phyloP scores from a whole-genome alignment of 2,113 vertebrate species.

The Aspiorhynchus laticeps region DNA sequence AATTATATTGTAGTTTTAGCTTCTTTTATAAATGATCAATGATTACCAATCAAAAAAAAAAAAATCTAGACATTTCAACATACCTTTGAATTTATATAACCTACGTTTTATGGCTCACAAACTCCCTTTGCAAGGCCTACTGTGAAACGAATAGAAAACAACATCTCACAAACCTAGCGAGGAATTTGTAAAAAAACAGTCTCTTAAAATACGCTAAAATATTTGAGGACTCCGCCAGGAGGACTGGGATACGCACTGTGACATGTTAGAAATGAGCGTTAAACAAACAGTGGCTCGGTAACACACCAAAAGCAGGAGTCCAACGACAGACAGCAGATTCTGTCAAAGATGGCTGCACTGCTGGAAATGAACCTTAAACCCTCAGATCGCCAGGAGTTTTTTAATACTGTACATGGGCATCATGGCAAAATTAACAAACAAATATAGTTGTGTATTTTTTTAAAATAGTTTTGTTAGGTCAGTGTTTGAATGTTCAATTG shows the following conservation, averaged over 20 bases:
- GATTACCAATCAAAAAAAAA: neutral
- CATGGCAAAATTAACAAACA: neutral
- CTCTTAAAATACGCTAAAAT: slow-evolving; percentile 20
- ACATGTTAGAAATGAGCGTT: neutral
- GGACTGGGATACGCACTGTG: slow-evolving; percentile 50
- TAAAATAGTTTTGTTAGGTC: neutral
- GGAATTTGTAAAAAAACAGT: slow-evolving; percentile 63
- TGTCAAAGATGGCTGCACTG: neutral
- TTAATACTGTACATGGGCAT: slow-evolving; percentile 9
- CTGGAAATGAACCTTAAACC: neutral
- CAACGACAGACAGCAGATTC: neutral
- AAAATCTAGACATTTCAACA: neutral
- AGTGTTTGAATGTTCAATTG: neutral
- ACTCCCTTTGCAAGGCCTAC: slow-evolving; percentile 72
- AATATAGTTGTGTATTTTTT: neutral
- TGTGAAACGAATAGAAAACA: slow-evolving; percentile 73
- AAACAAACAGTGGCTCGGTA: neutral
- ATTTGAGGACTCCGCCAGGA: slow-evolving; percentile 50
- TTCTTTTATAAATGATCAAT: slow-evolving; percentile 66
- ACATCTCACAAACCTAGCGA: slow-evolving; percentile 55
- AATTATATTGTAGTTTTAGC: slow-evolving; percentile 50
- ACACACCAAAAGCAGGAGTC: neutral
- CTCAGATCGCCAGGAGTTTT: neutral
- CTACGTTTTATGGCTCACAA: slow-evolving; percentile 71
- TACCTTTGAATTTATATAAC: slow-evolving; percentile 67